Evolutionary conservation across 2,113 vertebrate genomes (phyloP), one percentile per base, ranked within the genome.

Genomic region (Crypturellus undulatus): DNA sequence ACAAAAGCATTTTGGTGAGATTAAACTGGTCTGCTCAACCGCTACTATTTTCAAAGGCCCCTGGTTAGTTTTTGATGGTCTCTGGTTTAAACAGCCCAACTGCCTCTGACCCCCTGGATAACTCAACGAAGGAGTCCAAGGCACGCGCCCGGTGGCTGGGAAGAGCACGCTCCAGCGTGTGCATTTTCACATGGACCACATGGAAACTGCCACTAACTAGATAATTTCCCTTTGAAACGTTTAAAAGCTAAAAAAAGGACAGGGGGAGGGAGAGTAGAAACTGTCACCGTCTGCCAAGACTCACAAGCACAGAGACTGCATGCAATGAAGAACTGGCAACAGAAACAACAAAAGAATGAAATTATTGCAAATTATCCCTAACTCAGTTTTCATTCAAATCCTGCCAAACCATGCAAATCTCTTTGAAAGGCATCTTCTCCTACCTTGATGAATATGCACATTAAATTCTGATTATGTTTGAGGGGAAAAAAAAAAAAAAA

Each of bases 231-330:
- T 34, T 67, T 51, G 75, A 69, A 86, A 86, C 92, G 77, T 4
- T 64, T 84, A 67, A 95, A 86, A 84, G 78, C 68, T 75, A 64
- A 42, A 82, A 76, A 84, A 94, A 47, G 45, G 45, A 18, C 45
- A 47, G 45, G 2, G 19, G 45, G 45, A 47, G 45, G 45, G 45
- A 15, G 52, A 83, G 73, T 67, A 95, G 75, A 92, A 88, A 71
- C 78, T 19, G 75, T 83, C 70, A 49, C 43, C 26, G 36, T 80
- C 89, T 76, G 83, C 62, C 65, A 71, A 75, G 83, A 95, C 72
- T 60, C 91, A 84, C 47, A 62, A 65, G 67, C 5, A 69, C 22
- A 72, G 8, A 34, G 24, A 54, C 7, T 1, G 1, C 19, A 67
- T 1, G 6, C 36, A 59, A 12, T 21, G 19, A 19, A 63, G 3